phyloP scores from a whole-genome alignment of 2,113 vertebrate genomes.

The Eptatretus burgeri region DNA sequence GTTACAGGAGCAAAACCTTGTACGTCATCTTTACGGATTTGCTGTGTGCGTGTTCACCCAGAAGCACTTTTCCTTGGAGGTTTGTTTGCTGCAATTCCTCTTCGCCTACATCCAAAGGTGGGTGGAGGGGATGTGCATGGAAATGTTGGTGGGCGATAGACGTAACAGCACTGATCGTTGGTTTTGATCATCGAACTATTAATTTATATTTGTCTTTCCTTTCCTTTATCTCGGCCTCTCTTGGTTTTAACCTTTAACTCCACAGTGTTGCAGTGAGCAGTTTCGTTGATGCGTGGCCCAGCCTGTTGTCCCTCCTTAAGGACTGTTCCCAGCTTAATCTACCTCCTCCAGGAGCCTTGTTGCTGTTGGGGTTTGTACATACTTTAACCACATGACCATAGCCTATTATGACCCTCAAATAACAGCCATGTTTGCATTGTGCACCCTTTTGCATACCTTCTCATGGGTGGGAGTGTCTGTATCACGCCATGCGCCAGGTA shows the following conservation, averaged over 20 bases:
- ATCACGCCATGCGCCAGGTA: background rate
- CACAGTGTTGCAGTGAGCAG: constrained; percentile 28
- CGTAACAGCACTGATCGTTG: constrained; percentile 32
- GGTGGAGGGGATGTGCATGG: constrained; percentile 13
- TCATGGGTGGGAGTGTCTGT: no score
- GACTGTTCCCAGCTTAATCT: constrained; percentile 69
- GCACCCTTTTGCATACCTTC: background rate
- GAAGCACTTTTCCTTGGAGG: constrained; percentile 90
- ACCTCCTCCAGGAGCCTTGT: constrained; percentile 54
- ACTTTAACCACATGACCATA: background rate
- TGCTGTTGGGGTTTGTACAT: constrained; percentile 50
- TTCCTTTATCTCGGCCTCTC: background rate
- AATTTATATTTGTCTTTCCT: background rate
- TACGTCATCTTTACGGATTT: background rate
- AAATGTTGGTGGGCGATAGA: constrained; percentile 14
- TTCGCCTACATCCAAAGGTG: constrained; percentile 92
- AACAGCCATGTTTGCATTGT: background rate
- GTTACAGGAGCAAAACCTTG: background rate
- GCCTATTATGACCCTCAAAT: background rate
- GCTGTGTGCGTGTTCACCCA: constrained; percentile 15
- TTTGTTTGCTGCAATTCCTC: constrained; percentile 98
- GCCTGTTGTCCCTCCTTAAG: constrained; percentile 39
- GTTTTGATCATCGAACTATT: background rate
- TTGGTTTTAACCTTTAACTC: constrained; percentile 9
- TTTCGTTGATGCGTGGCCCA: constrained; percentile 45